phyloP scores from a whole-genome alignment of 2,797 vertebrate species.

The Dendrocincla fuliginosa region DNA sequence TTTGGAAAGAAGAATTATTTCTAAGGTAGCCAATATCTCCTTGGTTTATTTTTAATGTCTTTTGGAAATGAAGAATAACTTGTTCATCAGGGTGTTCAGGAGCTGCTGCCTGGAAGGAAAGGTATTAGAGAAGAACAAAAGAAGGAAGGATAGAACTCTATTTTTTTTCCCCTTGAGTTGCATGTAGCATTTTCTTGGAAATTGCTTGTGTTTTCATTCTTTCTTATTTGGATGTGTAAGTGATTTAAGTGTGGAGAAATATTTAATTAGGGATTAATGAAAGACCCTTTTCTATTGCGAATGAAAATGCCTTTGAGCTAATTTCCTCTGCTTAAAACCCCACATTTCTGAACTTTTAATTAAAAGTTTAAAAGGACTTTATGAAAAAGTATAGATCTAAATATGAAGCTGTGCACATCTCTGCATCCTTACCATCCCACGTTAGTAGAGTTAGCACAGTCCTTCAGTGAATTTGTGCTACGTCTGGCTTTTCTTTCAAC shows the following conservation, averaged over 20 bases:
- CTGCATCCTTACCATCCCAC: neutral
- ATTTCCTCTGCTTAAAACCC: neutral
- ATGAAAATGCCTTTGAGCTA: neutral
- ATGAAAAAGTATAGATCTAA: neutral
- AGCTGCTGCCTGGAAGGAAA: neutral
- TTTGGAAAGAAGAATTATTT: neutral
- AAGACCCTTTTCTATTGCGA: conserved; percentile 24
- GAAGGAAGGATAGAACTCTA: neutral
- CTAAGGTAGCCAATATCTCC: neutral
- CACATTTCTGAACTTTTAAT: neutral
- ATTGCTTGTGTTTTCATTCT: neutral
- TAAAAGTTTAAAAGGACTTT: neutral
- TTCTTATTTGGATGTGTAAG: conserved; percentile 1
- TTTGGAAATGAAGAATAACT: neutral
- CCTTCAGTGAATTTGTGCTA: neutral
- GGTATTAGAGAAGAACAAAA: neutral
- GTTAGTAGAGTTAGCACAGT: neutral
- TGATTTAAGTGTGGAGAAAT: conserved; percentile 26
- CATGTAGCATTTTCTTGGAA: neutral
- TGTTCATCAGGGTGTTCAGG: neutral
- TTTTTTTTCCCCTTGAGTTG: neutral
- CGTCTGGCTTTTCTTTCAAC: neutral
- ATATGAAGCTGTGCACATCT: neutral
- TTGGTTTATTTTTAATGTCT: neutral
- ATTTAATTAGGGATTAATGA: conserved; percentile 43